Evolutionary conservation across 2,113 vertebrate species (phyloP), one percentile per base, ranked within the genome.

Genomic region (Vicugna pacos): DNA sequence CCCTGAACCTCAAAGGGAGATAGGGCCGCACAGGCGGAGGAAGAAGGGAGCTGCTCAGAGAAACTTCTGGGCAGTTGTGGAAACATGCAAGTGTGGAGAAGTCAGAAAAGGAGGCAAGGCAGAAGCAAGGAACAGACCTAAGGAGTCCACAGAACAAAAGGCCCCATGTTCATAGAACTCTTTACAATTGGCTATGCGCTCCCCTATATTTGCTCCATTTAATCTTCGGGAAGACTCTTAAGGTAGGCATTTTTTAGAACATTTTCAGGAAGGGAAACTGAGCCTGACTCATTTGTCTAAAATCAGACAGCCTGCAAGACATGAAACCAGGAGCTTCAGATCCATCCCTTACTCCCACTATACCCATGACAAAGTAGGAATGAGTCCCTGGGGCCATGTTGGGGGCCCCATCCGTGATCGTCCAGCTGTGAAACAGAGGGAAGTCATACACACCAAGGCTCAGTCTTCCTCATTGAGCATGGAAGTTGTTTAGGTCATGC

Each of bases 361-460:
- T 0, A 50, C 5, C 26, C 79, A 15, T 17, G 64, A n/a, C 38
- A 89, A 60, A 35, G 77, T 8, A 76, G 38, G 58, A n/a, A 14
- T 5, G 17, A 42, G 52, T 50, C 67, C 48, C 0, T 0, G 0
- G 24, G 28, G 52, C 62, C 77, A 20, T 0, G 3, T 0, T 24
- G 3, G 16, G 64, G 46, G 26, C 3, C 3, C 24, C 90, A 80
- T 17, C 62, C 50, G 5, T 22, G 38, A 58, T 16, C 5, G 6
- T 22, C 52, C 82, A 79, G 32, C 50, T 50, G 64, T 24, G 32
- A 67, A 58, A 28, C 67, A 30, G 1, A 42, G 10, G 16, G 42
- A 69, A 75, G 16, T 3, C 5, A 0, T 6, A 46, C 1, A 3
- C 0, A 8, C 8, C 3, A 14, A 12, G 46, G 54, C 30, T 75